Base-by-base conservation (phyloP, 1,140 invertebrate genomes). In the Periplaneta americana region DNA sequence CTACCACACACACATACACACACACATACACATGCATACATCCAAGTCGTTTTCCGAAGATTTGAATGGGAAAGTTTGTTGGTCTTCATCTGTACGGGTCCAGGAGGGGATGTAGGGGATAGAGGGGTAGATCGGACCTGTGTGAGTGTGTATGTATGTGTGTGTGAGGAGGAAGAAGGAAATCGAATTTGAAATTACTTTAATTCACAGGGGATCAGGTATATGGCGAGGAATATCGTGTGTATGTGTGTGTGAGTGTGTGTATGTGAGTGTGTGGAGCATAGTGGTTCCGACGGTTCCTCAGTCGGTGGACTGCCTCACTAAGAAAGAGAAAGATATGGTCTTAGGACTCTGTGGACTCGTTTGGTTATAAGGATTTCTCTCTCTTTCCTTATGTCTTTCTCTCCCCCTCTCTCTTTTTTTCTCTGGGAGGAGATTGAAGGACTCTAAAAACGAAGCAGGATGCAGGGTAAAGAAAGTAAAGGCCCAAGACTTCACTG, bases 131-230 rank as follows among this genome's bases (percentile, higher is more conserved):
- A 2, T 48, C 32, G 32, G 36, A 66, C 48, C 48, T 28, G 48
- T 66, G 48, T n/a, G 39, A 22, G 37, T 39, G 37, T 39, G 37
- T 34, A 75, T 28, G 28, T 28, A 32, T 78, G 35, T 48, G 74
- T 32, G 78, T 22, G 78, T 22, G 36, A 35, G 35, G 75, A 78
- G 80, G 80, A 75, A 79, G 78, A 80, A 57, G 81, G 80, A 83
- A 83, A 83, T 83, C 81, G 82, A 83, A 83, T 83, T 83, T 83
- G 82, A 83, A 83, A 83, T 83, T 83, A 83, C 82, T 83, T 83
- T 83, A 83, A 82, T 83, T 81, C 80, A 81, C 82, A 48, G 48
- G 82, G 82, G 82, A 83, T 83, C 75, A 39, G 79, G 79, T 74
- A 74, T 57, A 74, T 80, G 77, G 77, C 35, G 39, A 48, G 75